Percentiles rank a stretch among this genome's conserved stretches.
Evolutionary conservation across 2,888 invertebrate genomes (phyloP).

Genomic region (Campoletis raptor): DNA sequence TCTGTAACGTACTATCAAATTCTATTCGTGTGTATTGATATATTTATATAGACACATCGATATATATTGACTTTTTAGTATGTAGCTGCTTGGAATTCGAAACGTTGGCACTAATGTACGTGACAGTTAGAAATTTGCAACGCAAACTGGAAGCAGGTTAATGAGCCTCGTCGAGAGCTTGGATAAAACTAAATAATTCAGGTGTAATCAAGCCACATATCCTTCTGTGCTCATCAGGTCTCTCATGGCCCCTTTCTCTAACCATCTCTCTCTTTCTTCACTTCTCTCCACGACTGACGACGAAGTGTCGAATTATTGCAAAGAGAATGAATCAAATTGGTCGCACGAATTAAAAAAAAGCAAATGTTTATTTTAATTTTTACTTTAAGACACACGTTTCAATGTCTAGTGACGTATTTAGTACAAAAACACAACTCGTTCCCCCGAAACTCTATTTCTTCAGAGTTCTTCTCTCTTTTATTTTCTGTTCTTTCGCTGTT

Average conservation of each 20-base stretch:
- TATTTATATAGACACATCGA: not conserved
- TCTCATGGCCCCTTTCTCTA: constrained; percentile 4
- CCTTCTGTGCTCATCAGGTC: not conserved
- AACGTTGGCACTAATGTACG: constrained; percentile 31
- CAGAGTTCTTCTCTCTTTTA: not conserved
- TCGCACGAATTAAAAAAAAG: not conserved
- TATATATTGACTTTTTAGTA: not conserved
- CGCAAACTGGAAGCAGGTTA: constrained; percentile 34
- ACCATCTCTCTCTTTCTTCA: constrained; percentile 24
- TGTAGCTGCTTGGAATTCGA: constrained; percentile 22
- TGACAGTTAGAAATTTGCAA: constrained; percentile 50
- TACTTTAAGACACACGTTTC: not conserved
- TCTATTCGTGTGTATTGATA: not conserved
- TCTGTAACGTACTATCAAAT: constrained; percentile 5
- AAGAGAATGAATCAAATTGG: not conserved
- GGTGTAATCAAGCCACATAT: constrained; percentile 38
- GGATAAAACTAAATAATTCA: constrained; percentile 42
- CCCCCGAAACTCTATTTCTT: not conserved
- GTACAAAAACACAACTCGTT: not conserved
- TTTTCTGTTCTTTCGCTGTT: constrained; percentile 9
- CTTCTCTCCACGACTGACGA: constrained; percentile 40
- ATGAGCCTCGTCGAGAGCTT: constrained; percentile 28
- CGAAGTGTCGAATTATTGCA: not conserved
- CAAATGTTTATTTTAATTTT: not conserved
- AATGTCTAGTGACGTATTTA: not conserved